A percentile compares a stretch with the other conserved stretches of the same genome.
Conservation (phyloP, 2,113 vertebrate genomes). For the Eidolon helvum region DNA sequence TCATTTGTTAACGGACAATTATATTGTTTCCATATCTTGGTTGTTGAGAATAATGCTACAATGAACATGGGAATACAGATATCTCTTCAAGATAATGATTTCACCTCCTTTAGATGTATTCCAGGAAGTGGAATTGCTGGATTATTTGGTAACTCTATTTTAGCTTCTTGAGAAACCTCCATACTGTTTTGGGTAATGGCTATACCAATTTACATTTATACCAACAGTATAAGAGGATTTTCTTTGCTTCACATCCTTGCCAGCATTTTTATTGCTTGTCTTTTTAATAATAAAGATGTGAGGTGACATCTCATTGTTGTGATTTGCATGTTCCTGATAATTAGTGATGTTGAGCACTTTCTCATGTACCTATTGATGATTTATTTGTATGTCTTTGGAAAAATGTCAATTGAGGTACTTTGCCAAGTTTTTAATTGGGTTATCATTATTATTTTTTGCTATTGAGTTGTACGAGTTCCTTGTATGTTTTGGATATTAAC, state of each 20-base stretch:
- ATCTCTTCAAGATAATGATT: neutral
- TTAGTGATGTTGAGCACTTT: neutral
- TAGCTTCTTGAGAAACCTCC: neutral
- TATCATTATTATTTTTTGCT: neutral
- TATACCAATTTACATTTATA: no score
- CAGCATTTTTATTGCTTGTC: neutral
- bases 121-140: neutral
- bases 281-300: neutral
- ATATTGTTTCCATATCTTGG: no score
- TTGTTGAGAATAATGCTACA: no score
- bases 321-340: neutral
- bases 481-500: neutral
- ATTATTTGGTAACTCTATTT: neutral
- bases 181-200: neutral
- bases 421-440: neutral
- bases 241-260: neutral
- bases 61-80: neutral
- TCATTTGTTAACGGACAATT: no score
- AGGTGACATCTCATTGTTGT: neutral
- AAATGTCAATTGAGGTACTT: neutral
- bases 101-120: neutral
- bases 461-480: neutral
- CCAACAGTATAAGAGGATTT: no score
- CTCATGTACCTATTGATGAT: neutral
- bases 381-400: neutral